These are phyloP conservation scores for Drosophila insularis DNA, from an alignment of 1,140 invertebrate species.

Conservation along the genomic window DNA sequence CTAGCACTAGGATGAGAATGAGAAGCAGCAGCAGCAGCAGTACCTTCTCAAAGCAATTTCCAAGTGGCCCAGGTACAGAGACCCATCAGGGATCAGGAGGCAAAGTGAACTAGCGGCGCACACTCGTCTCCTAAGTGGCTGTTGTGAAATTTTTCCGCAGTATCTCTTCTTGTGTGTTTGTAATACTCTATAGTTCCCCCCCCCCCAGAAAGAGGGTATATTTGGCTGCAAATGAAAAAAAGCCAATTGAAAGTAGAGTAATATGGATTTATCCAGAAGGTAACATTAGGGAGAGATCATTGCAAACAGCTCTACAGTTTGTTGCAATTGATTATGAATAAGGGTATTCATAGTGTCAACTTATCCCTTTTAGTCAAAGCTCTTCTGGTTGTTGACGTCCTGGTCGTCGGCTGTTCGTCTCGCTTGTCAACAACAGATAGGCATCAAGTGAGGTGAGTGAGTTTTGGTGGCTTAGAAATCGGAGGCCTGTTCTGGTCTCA, in stretches of 20 bases:
- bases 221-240: not conserved
- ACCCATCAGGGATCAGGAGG: not conserved
- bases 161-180: constrained; percentile 19
- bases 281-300: no score
- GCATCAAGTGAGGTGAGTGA: constrained; percentile 8
- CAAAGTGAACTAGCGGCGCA: constrained; percentile 46
- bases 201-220: not conserved
- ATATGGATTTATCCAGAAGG: no score
- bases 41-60: constrained; percentile 60
- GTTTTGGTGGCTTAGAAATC: constrained; percentile 3
- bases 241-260: not conserved
- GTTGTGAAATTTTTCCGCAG: constrained; percentile 29
- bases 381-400: constrained; percentile 1
- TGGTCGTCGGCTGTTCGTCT: not conserved
- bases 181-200: constrained; percentile 15
- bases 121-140: constrained; percentile 69
- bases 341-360: not conserved
- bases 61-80: constrained; percentile 54
- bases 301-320: no score
- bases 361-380: not conserved
- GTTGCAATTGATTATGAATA: not conserved
- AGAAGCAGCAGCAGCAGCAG: constrained; percentile 16
- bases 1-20: not conserved
- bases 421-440: constrained; percentile 51
- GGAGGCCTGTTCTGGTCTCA: constrained; percentile 12